Evolutionary conservation across 2,888 invertebrate species (phyloP), one percentile per base, ranked within the genome.

Genomic region (Zele albiditarsus): DNA sequence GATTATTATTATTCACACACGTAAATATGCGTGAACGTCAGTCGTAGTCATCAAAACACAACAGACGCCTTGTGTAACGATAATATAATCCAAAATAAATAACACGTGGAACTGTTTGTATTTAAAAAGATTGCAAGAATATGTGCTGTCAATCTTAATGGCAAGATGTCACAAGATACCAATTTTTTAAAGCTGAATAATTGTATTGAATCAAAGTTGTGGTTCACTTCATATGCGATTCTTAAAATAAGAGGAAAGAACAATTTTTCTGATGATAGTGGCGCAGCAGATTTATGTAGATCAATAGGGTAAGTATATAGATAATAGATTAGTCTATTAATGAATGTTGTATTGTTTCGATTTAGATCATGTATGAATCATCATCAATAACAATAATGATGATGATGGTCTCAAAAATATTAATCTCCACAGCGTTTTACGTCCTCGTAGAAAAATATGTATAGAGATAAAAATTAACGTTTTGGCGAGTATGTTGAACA

Each of bases 171-270:
- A 74, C 78, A 78, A 63, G 80, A 82, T 72, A 66, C 63, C 38
- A 71, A 79, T 53, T 27, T 72, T 27, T 46, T 84, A 58, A 79
- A 86, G 38, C 78, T 87, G 67, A 81, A 84, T 31, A 85, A 86
- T 72, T 87, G 80, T 69, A 82, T 87, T 65, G 73, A 72, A 62
- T 85, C 86, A 67, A 84, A 83, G 82, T 84, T 88, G 76, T 88
- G 86, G 87, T 88, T 85, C 67, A 86, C 87, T n/a, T 82, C 86
- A 38, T 81, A 80, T 66, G 77, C 78, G 69, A 71, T 84, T 80
- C 79, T 82, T 28, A 28, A 28, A 71, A 66, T 77, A 77, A 16
- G 76, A 63, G 25, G 79, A 82, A 75, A 77, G 67, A 73, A 63
- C 25, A 76, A 75, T 62, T 76, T 71, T 25, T 77, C 57, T 10